Percentiles rank a stretch among this genome's conserved stretches.
These are phyloP conservation scores for Cichladusa arquata DNA, from an alignment of 2,113 vertebrate species.

Conservation along the genomic window DNA sequence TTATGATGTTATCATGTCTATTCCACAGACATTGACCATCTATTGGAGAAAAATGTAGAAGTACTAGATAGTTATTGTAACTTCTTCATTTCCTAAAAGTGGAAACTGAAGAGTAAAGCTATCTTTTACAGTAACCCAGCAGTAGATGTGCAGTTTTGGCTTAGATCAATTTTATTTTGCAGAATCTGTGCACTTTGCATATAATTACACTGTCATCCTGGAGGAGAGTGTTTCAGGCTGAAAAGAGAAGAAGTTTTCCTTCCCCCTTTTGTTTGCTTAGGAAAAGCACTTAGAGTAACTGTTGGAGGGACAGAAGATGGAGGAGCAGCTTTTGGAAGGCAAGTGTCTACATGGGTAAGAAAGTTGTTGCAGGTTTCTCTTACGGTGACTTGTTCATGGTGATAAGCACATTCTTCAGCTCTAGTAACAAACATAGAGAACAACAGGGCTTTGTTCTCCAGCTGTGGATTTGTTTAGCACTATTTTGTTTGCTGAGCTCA, in stretches of 20 bases:
- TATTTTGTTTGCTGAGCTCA: background rate
- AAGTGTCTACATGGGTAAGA: background rate
- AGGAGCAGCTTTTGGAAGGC: background rate
- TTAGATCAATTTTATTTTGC: background rate
- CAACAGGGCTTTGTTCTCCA: background rate
- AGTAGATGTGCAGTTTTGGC: background rate
- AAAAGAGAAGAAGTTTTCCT: background rate
- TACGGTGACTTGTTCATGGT: background rate
- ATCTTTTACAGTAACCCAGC: background rate
- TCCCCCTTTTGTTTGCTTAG: background rate
- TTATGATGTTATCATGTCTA: background rate
- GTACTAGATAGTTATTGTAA: background rate
- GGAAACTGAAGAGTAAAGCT: background rate
- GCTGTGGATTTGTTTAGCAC: background rate
- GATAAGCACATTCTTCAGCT: background rate
- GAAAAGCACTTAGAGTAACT: background rate
- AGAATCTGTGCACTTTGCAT: background rate
- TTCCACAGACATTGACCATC: background rate
- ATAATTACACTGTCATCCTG: background rate
- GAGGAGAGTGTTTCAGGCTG: background rate
- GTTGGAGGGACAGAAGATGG: background rate
- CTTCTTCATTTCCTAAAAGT: background rate
- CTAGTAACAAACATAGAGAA: background rate
- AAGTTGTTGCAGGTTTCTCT: background rate
- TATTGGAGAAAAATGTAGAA: background rate